These are phyloP conservation scores for Habropoda laboriosa DNA, from an alignment of 1,140 invertebrate genomes.

Conservation along the genomic window DNA sequence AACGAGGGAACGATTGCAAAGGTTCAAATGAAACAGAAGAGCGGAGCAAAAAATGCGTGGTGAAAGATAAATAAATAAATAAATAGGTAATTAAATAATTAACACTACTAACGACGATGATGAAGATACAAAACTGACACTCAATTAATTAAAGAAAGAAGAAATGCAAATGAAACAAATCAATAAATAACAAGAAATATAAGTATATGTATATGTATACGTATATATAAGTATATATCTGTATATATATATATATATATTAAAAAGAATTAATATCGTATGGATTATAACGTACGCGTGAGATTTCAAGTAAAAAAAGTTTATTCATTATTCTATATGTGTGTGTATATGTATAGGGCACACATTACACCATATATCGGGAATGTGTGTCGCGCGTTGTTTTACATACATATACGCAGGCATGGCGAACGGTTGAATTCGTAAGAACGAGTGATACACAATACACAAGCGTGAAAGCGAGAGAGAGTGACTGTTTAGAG, in stretches of 20 bases:
- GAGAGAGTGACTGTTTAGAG: not conserved
- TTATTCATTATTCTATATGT: slow-evolving; percentile 25
- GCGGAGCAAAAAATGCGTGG: not conserved
- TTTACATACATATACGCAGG: slow-evolving; percentile 16
- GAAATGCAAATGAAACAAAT: slow-evolving; percentile 4
- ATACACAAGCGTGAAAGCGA: not conserved
- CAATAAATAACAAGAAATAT: slow-evolving; percentile 22
- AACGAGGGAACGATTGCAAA: slow-evolving; percentile 29
- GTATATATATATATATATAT: slow-evolving; percentile 20
- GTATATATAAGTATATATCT: not conserved
- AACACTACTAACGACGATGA: slow-evolving; percentile 5
- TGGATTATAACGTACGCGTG: slow-evolving; percentile 74
- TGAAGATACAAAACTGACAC: slow-evolving; percentile 5
- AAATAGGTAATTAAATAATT: too few species aligned
- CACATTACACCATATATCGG: slow-evolving; percentile 4
- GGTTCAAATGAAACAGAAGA: not conserved
- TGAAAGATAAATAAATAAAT: not conserved
- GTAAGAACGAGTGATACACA: not conserved
- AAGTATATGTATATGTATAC: not conserved
- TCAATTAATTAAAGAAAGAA: slow-evolving; percentile 20
- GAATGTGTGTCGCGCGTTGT: not conserved
- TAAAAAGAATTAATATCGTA: slow-evolving; percentile 74
- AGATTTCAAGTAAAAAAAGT: slow-evolving; percentile 58
- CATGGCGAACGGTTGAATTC: not conserved
- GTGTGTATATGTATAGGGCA: slow-evolving; percentile 26